Evolutionary conservation across 30 jellyfish, hydroid and myxozoan genomes (phyloP).

Genomic region (Hydra vulgaris): DNA sequence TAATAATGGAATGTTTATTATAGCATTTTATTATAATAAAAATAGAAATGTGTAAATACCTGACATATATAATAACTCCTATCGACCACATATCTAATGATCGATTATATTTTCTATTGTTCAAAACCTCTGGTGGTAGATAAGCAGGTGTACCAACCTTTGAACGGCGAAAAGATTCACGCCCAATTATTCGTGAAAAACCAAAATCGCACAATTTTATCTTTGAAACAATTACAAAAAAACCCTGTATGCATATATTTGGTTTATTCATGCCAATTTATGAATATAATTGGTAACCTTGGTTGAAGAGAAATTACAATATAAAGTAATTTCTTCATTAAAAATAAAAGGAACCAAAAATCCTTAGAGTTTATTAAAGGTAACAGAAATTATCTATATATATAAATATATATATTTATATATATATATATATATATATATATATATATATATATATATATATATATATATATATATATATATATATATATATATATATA

Average conservation of each 20-base stretch:
- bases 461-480: no score
- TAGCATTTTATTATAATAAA: not conserved
- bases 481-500: no score
- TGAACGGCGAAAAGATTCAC: slow-evolving; percentile 95
- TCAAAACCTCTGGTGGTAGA: slow-evolving; percentile 91
- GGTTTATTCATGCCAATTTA: not conserved
- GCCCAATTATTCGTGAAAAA: slow-evolving; percentile 89
- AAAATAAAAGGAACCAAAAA: no score
- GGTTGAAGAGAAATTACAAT: no score
- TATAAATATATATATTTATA: no score
- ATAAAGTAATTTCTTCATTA: no score
- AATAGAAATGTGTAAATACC: slow-evolving; percentile 31
- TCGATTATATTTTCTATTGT: slow-evolving; percentile 74
- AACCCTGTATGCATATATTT: not conserved
- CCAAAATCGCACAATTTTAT: slow-evolving; percentile 94
- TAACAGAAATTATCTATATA: no score
- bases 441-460: no score
- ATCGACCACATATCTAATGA: slow-evolving; percentile 98
- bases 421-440: no score
- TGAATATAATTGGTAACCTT: no score
- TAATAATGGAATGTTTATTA: no score
- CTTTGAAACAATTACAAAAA: slow-evolving; percentile 16
- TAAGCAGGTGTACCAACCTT: slow-evolving; percentile 99
- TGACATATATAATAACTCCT: slow-evolving; percentile 94
- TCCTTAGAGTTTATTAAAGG: no score